Evolutionary conservation across 2,888 invertebrate genomes (phyloP).

Genomic region (Odontomyia ornata): DNA sequence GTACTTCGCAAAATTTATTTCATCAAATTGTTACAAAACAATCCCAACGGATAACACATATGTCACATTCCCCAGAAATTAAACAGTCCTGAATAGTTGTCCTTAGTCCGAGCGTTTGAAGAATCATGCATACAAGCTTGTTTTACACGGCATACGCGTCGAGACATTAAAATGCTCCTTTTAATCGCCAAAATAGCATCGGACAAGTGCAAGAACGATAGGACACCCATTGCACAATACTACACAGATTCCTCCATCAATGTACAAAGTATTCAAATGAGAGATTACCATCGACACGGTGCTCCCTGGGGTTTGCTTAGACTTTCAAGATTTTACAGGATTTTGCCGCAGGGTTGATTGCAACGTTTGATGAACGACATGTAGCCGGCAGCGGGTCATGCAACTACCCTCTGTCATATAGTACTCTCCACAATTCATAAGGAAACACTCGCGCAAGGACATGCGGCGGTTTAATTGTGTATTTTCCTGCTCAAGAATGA

Average conservation of each 20-base stretch:
- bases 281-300: constrained; percentile 41
- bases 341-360: constrained; percentile 46
- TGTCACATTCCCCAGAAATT: constrained; percentile 39
- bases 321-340: constrained; percentile 45
- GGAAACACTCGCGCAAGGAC: background rate
- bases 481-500: constrained; percentile 43
- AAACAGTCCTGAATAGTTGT: background rate
- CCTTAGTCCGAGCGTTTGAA: background rate
- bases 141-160: background rate
- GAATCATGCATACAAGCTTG: background rate
- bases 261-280: constrained; percentile 45
- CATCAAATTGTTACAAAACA: constrained; percentile 9
- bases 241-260: constrained; percentile 33
- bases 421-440: background rate
- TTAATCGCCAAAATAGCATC: constrained; percentile 48
- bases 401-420: background rate
- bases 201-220: constrained; percentile 43
- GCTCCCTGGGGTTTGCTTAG: constrained; percentile 8
- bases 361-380: constrained; percentile 38
- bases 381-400: constrained; percentile 4
- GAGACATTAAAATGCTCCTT: constrained; percentile 46
- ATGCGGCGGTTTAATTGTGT: constrained; percentile 46
- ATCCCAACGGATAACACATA: constrained; percentile 44
- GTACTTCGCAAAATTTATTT: background rate
- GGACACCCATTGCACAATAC: background rate